Evolutionary conservation across 2,797 vertebrate genomes (phyloP).

Genomic region (Acanthornis magna): DNA sequence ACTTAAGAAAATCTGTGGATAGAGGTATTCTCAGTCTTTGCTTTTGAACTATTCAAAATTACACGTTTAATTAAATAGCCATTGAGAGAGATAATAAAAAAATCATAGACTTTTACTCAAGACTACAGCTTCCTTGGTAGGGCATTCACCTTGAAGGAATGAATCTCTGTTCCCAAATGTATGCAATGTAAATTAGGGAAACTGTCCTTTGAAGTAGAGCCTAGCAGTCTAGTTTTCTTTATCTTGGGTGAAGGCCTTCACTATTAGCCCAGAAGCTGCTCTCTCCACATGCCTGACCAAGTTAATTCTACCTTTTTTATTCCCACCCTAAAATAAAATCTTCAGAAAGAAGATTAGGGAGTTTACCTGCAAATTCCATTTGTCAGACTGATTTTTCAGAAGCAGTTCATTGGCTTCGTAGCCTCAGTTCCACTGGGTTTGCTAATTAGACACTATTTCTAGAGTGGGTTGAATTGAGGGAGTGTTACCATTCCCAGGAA

Average conservation of each 20-base stretch:
- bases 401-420: neutral
- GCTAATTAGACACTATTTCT: neutral
- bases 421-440: neutral
- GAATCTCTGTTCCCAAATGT: neutral
- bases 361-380: neutral
- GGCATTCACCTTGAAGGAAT: neutral
- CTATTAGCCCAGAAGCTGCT: neutral
- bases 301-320: neutral
- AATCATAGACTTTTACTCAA: neutral
- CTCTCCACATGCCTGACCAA: neutral
- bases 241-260: neutral
- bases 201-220: neutral
- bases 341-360: neutral
- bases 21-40: neutral
- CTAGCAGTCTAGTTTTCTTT: neutral
- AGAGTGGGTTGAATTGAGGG: neutral
- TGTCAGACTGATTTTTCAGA: neutral
- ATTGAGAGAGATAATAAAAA: neutral
- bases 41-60: neutral
- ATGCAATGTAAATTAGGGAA: neutral
- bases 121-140: neutral
- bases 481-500: neutral
- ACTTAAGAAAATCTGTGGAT: neutral
- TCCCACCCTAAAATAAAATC: neutral
- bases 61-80: neutral